Evolutionary conservation across 2,888 invertebrate species (phyloP).

Genomic region (Erebia palarica): DNA sequence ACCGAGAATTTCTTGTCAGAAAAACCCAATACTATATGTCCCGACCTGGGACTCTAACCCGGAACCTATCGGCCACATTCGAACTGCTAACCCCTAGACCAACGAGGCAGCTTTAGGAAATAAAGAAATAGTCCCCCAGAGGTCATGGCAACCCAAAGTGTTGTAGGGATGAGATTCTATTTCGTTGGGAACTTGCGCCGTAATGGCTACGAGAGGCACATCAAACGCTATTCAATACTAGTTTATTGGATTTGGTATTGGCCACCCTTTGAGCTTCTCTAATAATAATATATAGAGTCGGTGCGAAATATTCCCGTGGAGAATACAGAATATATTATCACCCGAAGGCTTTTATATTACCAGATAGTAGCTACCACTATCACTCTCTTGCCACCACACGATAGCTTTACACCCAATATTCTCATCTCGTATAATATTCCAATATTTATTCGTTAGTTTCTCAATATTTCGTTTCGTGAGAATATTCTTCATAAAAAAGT

Average conservation of each 20-base stretch:
- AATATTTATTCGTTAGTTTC: too few species aligned
- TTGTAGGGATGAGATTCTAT: slow-evolving; percentile 12
- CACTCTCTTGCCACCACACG: not conserved
- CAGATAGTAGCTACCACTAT: not conserved
- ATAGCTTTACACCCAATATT: not conserved
- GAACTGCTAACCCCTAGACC: too few species aligned
- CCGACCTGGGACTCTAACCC: too few species aligned
- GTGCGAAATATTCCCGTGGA: not conserved
- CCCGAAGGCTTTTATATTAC: not conserved
- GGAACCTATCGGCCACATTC: too few species aligned
- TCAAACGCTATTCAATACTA: slow-evolving; percentile 19
- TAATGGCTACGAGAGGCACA: slow-evolving; percentile 3
- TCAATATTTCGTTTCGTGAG: too few species aligned
- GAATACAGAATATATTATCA: slow-evolving; percentile 6
- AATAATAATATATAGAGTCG: not conserved
- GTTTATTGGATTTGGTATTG: slow-evolving; percentile 24
- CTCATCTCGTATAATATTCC: too few species aligned
- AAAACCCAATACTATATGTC: too few species aligned
- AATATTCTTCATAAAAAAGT: too few species aligned
- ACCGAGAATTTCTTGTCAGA: too few species aligned
- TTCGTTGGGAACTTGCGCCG: not conserved
- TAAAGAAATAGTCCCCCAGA: too few species aligned
- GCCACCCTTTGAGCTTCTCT: slow-evolving; percentile 19
- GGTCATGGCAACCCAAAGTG: not conserved
- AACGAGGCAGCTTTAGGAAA: too few species aligned